Conservation (phyloP, 1,140 invertebrate genomes). For the Arion vulgaris region DNA sequence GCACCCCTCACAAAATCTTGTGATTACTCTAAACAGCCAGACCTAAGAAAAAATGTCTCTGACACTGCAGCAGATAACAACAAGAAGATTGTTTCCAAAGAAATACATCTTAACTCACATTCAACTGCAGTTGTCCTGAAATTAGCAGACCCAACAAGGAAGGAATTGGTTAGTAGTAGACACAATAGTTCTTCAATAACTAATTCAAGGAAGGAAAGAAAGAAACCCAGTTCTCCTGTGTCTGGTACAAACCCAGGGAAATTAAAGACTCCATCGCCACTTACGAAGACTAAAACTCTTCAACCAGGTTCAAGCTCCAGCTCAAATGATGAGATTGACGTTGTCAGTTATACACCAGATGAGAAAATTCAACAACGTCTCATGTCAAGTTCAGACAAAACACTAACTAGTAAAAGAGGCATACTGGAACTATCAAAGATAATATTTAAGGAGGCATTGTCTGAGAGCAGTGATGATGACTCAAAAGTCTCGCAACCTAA, state of each 20-base stretch:
- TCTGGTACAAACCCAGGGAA: too few relatives aligned
- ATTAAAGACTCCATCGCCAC: neutral
- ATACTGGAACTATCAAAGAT: neutral
- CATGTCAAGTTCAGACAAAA: neutral
- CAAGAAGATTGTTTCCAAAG: neutral
- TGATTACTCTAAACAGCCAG: neutral
- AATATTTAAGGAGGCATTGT: neutral
- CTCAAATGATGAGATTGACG: slow-evolving; percentile 30
- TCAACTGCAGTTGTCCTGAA: neutral
- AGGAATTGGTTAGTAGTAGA: neutral
- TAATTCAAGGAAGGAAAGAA: neutral
- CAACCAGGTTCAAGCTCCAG: slow-evolving; percentile 8
- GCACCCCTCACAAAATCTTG: neutral
- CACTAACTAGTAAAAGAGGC: neutral
- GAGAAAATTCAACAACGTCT: neutral
- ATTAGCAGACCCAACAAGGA: neutral
- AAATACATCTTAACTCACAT: too few relatives aligned
- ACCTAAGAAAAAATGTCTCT: neutral
- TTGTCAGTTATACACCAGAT: slow-evolving; percentile 12
- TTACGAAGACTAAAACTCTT: too few relatives aligned
- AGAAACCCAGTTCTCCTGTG: neutral
- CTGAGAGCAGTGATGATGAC: slow-evolving; percentile 6
- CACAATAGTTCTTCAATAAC: neutral
- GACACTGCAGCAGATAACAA: neutral
- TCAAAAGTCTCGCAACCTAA: neutral